Base-by-base conservation (phyloP, 1,140 invertebrate species). In the Planococcus citri region DNA sequence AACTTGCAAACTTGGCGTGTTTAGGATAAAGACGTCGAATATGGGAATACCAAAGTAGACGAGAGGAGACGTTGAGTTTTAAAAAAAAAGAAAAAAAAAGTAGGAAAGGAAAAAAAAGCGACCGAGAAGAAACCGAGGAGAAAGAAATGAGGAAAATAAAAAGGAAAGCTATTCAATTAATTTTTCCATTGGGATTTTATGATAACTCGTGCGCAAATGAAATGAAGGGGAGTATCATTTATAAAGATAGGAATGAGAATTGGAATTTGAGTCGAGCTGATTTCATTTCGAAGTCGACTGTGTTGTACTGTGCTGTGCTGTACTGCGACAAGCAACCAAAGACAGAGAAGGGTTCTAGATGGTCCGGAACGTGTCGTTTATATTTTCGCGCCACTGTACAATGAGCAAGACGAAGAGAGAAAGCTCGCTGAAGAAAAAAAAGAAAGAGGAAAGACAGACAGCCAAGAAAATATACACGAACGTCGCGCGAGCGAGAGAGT, bases 91-190 rank as follows among this genome's bases (percentile, higher is more conserved):
- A 8, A 67, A 67, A 27, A 67, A 67, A 27, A 24, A 67, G 21
- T 8, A 24, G 4, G 33, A 29, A 68, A 68, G 29, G 8, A 20
- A 33, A 33, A 33, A 68, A 68, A 68, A 33, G n/a, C n/a, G n/a
- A n/a, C n/a, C n/a, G n/a, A n/a, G n/a, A n/a, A n/a, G n/a, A n/a
- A n/a, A n/a, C n/a, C n/a, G n/a, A n/a, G n/a, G n/a, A n/a, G 61
- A 70, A 70, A 67, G 58, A 70, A 67, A 37, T 60, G 25, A 33
- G 22, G 22, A 67, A 68, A 41, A 67, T 60, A 71, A 69, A 51
- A 72, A 71, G 64, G 68, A 72, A 70, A 72, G 72, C 72, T 67
- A 72, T 72, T 72, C 70, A 72, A 72, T 72, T 72, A 72, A 72
- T 72, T 72, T 72, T 72, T 72, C 70, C 70, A 69, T 72, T 72